A percentile compares a stretch with the other conserved stretches of the same genome.
Evolutionary conservation across 1,140 invertebrate genomes (phyloP).

Genomic region (Drosophila carrolli): DNA sequence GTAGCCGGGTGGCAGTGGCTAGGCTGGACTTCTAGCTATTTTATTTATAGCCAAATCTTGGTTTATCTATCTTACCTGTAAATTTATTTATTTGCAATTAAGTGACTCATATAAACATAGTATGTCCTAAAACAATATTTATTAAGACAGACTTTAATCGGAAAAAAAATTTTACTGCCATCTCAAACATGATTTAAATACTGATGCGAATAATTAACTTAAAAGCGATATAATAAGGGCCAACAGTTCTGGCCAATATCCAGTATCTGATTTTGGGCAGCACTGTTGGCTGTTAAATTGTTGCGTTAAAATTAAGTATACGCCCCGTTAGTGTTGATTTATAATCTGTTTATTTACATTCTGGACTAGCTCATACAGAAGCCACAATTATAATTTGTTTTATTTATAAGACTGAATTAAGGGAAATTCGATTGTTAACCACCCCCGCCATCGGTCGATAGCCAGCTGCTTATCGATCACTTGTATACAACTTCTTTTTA

Average conservation of each 20-base stretch:
- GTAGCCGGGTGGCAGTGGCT: background rate
- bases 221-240: too few species aligned
- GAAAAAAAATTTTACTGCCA: too few species aligned
- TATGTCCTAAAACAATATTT: too few species aligned
- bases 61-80: background rate
- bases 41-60: background rate
- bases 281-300: slow-evolving; percentile 6
- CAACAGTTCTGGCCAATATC: too few species aligned
- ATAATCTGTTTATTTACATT: background rate
- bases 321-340: slow-evolving; percentile 3
- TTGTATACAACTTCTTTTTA: slow-evolving; percentile 35
- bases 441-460: slow-evolving; percentile 34
- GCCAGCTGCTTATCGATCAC: slow-evolving; percentile 44
- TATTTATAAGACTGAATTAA: background rate
- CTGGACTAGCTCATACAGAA: background rate
- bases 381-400: background rate
- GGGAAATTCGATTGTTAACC: slow-evolving; percentile 5
- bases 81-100: too few species aligned
- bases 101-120: too few species aligned
- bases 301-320: slow-evolving; percentile 1
- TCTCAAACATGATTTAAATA: too few species aligned
- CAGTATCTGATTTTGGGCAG: background rate
- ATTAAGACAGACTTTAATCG: too few species aligned
- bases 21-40: background rate
- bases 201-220: too few species aligned